Base-by-base conservation (phyloP, 2,888 invertebrate species). In the Chorisops tibialis region DNA sequence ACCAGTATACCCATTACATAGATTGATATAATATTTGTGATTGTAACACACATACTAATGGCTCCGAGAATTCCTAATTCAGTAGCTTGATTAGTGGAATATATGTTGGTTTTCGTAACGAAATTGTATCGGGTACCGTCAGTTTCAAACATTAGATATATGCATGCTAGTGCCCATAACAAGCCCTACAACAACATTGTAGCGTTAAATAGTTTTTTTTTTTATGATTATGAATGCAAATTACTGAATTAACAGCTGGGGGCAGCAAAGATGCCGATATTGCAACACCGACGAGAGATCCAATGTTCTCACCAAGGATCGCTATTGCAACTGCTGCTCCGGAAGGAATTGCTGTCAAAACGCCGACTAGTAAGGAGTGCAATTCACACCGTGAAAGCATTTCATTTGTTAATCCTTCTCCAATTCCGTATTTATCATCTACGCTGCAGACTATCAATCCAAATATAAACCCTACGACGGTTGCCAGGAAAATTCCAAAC, bases 211-310 rank as follows among this genome's bases (percentile, higher is more conserved):
- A n/a, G n/a, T n/a, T n/a, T n/a, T n/a, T n/a, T n/a, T n/a, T n/a
- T n/a, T n/a, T n/a, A n/a, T n/a, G n/a, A n/a, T n/a, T n/a, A n/a
- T n/a, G 9, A 30, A 30, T 37, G 14, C 7, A 39, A 62, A 51
- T 79, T 70, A 85, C 89, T 63, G 89, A 86, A 78, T 91, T 91
- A 1, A 91, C 90, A 58, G 89, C 89, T 3, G 91, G 90, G 1
- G 91, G 91, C 62, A 91, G 78, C 14, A 91, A 75, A 0, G 91
- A 89, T 0, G 89, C 89, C 0, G 91, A 91, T 69, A 91, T 91
- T 4, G 91, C 91, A 4, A 91, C 91, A 4, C 91, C 91, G 0
- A 90, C 89, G 6, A 91, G 77, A 0, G 89, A 89, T 0, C 88
- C 87, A 4, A 87, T 84, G 75, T 91, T 88, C 60, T 88, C 89